These are phyloP conservation scores for Chionomys nivalis DNA, from an alignment of 2,113 vertebrate genomes.

Conservation along the genomic window DNA sequence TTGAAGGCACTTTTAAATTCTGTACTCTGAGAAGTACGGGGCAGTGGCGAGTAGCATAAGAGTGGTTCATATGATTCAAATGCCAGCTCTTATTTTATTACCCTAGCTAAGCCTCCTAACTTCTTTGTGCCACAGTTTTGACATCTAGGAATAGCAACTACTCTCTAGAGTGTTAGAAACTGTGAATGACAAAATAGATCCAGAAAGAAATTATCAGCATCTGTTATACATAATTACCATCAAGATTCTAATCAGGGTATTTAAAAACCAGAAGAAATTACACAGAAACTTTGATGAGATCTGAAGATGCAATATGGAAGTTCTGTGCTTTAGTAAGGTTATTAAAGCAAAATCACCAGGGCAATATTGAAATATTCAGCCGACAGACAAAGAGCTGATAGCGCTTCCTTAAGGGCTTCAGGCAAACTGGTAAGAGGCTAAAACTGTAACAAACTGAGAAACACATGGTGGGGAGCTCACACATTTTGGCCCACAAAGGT, in stretches of 20 bases:
- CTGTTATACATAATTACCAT: neutral
- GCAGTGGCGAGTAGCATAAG: accelerated
- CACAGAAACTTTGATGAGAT: neutral
- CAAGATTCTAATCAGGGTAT: neutral
- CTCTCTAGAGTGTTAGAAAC: neutral
- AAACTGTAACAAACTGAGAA: neutral
- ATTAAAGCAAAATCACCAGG: neutral
- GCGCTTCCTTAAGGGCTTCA: neutral
- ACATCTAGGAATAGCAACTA: neutral
- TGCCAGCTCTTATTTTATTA: neutral
- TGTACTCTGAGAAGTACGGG: neutral
- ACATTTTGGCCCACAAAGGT: neutral
- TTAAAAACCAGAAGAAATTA: neutral
- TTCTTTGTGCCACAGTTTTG: neutral
- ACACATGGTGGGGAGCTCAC: neutral
- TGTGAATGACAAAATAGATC: neutral
- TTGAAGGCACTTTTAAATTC: neutral
- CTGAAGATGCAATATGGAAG: neutral
- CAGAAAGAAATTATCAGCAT: neutral
- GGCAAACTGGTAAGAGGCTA: neutral
- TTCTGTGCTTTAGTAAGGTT: neutral
- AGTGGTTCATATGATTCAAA: neutral
- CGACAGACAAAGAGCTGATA: neutral
- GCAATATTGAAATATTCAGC: neutral
- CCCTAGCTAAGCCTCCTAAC: neutral